Base-by-base conservation (phyloP, 2,888 invertebrate genomes). In the Adineta ricciae region DNA sequence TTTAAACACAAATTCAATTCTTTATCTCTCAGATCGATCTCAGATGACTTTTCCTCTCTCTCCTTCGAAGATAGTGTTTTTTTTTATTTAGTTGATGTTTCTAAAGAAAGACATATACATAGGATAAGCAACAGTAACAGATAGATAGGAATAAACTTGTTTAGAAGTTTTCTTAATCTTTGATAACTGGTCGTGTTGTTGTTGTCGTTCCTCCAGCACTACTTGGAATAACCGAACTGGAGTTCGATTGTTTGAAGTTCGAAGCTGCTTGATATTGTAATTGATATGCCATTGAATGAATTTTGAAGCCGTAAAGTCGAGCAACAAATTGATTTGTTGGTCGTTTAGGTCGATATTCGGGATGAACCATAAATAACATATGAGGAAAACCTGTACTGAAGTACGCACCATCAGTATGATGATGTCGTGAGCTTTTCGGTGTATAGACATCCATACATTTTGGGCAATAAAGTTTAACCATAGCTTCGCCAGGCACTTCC, bases 291-390 rank as follows among this genome's bases (percentile, higher is more conserved):
- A 96, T 92, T 87, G 96, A 96, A 92, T 99, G 98, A 91, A 99
- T 99, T 94, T 99, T 99, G 89, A 92, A 92, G 89, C 99, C 99
- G 92, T 98, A 99, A 92, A 99, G 93, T 92, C 98, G 97, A 93
- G 98, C 96, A 91, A 97, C 95, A 93, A 98, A 98, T 92, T 97
- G 96, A 91, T 96, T 96, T 88, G 94, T 93, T 87, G 97, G 95
- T 89, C 96, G 93, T 92, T 97, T 97, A 87, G 99, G 98, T 91
- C 99, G 93, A 92, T 96, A 96, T 92, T 99, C 99, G 2, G 99
- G 98, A 92, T 99, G 99, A 89, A 99, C 98, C 96, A 99, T 98
- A 91, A 99, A 99, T 88, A 99, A 93, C 99, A 99, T 99, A 91
- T 99, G 99, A 88, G 99, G 99, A 92, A 99, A 99, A 87, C 99